These are phyloP conservation scores for Heliconius hewitsoni DNA, from an alignment of 1,140 invertebrate species.

Conservation along the genomic window DNA sequence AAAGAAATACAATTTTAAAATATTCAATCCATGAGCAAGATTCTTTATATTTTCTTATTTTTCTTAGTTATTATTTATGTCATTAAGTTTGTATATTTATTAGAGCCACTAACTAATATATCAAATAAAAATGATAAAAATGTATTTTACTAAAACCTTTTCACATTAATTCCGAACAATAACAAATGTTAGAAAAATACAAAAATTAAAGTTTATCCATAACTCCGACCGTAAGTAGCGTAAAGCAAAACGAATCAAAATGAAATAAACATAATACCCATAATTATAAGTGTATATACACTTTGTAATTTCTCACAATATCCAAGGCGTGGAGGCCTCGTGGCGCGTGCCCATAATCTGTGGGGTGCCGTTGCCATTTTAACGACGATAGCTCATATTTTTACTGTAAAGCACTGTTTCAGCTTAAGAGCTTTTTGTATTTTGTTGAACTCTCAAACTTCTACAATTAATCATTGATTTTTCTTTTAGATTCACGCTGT, in stretches of 20 bases:
- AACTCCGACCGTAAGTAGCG: not conserved
- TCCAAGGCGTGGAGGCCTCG: conserved; percentile 23
- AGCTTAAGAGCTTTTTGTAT: not conserved
- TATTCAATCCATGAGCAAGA: too few species aligned
- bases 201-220: not conserved
- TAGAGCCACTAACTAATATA: too few species aligned
- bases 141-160: too few species aligned
- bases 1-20: too few species aligned
- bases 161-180: too few species aligned
- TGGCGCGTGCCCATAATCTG: conserved; percentile 19
- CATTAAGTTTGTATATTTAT: too few species aligned
- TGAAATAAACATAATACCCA: conserved; percentile 7
- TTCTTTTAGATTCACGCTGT: not conserved
- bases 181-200: too few species aligned
- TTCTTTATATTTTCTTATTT: too few species aligned
- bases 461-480: not conserved
- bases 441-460: not conserved
- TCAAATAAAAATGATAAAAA: too few species aligned
- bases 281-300: conserved; percentile 15
- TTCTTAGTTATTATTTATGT: too few species aligned
- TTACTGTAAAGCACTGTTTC: conserved; percentile 6
- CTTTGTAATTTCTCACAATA: conserved; percentile 6
- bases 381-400: conserved; percentile 6
- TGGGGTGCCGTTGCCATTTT: conserved; percentile 21
- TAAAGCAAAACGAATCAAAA: conserved; percentile 1